These are phyloP conservation scores for Vanessa atalanta DNA, from an alignment of 1,140 invertebrate species.

Conservation along the genomic window DNA sequence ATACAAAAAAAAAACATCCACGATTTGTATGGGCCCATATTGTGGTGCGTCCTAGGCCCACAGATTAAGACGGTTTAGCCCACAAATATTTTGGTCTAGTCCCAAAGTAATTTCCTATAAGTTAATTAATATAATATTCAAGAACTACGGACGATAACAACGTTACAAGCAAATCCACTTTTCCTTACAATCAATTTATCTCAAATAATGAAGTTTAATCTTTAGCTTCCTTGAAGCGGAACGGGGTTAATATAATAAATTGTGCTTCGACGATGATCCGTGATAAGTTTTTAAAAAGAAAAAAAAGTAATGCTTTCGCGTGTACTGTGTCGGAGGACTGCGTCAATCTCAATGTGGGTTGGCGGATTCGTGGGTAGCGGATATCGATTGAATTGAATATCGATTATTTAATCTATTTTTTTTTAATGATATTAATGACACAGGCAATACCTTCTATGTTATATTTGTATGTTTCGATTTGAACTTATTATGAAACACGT, in stretches of 20 bases:
- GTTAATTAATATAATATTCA: background rate
- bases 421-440: too few relatives aligned
- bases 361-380: constrained; percentile 6
- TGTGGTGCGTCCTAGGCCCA: too few relatives aligned
- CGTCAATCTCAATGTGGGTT: constrained; percentile 54
- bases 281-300: constrained; percentile 40
- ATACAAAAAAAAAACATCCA: too few relatives aligned
- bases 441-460: too few relatives aligned
- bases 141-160: background rate
- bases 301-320: constrained; percentile 32
- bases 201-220: constrained; percentile 35
- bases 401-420: background rate
- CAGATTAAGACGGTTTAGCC: too few relatives aligned
- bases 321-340: background rate
- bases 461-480: too few relatives aligned
- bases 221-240: constrained; percentile 48
- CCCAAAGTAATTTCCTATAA: too few relatives aligned
- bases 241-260: constrained; percentile 53
- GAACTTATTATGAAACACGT: too few relatives aligned
- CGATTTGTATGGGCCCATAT: too few relatives aligned
- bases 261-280: constrained; percentile 43
- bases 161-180: background rate
- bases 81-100: too few relatives aligned
- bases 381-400: constrained; percentile 33
- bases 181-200: constrained; percentile 36